Evolutionary conservation across 2,888 invertebrate genomes (phyloP).

Genomic region (Cantharis rufa): DNA sequence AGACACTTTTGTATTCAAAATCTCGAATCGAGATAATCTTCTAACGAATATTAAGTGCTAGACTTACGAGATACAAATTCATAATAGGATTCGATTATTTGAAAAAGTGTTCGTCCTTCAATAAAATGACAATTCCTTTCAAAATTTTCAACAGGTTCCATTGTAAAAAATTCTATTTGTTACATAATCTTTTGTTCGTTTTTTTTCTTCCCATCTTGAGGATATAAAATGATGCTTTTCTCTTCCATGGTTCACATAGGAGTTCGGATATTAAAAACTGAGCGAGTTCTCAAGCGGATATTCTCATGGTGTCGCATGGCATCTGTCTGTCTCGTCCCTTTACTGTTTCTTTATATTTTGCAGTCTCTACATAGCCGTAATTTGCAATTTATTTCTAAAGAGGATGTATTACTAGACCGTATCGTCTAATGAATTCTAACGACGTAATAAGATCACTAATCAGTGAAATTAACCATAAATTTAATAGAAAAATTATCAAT

Average conservation of each 20-base stretch:
- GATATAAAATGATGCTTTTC: background rate
- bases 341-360: conserved; percentile 5
- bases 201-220: background rate
- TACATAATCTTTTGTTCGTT: background rate
- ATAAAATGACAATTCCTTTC: background rate
- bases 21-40: background rate
- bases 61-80: background rate
- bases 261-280: conserved; percentile 12
- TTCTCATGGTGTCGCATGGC: conserved; percentile 53
- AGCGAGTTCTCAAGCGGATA: conserved; percentile 43
- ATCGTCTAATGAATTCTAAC: background rate
- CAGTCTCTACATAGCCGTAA: background rate
- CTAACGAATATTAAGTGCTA: background rate
- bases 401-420: background rate
- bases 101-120: background rate
- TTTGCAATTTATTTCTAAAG: conserved; percentile 1
- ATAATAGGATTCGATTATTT: background rate
- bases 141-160: background rate
- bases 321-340: conserved; percentile 47
- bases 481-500: background rate
- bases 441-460: background rate
- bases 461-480: background rate
- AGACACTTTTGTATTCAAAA: background rate
- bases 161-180: background rate
- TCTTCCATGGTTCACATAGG: background rate